These are phyloP conservation scores for Micromesistius poutassou DNA, from an alignment of 2,797 vertebrate genomes.

Conservation along the genomic window DNA sequence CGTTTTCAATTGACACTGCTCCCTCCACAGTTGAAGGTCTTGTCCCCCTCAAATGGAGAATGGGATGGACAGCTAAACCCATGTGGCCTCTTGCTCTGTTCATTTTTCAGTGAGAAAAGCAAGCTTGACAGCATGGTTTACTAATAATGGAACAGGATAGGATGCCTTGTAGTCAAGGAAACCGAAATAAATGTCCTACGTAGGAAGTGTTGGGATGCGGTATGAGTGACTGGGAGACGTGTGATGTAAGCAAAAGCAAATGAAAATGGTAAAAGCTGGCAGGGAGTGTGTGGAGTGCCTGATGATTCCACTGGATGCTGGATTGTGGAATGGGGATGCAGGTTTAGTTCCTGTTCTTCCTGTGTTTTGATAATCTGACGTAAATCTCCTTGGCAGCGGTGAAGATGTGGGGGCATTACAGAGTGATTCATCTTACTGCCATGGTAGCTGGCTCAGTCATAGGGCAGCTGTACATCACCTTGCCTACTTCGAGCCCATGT, in stretches of 20 bases:
- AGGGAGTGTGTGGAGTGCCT: not conserved
- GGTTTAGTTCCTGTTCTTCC: slow-evolving; percentile 22
- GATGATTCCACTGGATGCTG: not conserved
- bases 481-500: slow-evolving; percentile 52
- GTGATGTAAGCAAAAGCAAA: slow-evolving; percentile 11
- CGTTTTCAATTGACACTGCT: slow-evolving; percentile 24
- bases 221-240: slow-evolving; percentile 18
- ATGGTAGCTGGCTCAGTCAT: slow-evolving; percentile 50
- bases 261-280: slow-evolving; percentile 4
- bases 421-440: slow-evolving; percentile 58
- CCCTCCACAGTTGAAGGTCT: slow-evolving; percentile 41
- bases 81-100: slow-evolving; percentile 20
- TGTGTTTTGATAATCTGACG: slow-evolving; percentile 34
- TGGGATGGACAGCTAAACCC: slow-evolving; percentile 21
- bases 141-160: slow-evolving; percentile 63
- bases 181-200: slow-evolving; percentile 48
- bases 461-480: slow-evolving; percentile 38
- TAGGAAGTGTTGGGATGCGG: slow-evolving; percentile 28
- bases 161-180: slow-evolving; percentile 68
- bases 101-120: not conserved
- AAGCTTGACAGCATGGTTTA: slow-evolving; percentile 49
- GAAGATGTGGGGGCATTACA: slow-evolving; percentile 55
- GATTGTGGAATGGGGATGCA: not conserved
- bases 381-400: slow-evolving; percentile 40
- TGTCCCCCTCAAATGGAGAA: slow-evolving; percentile 35